These are phyloP conservation scores for Nephrotoma appendiculata DNA, from an alignment of 2,888 invertebrate species.

Conservation along the genomic window DNA sequence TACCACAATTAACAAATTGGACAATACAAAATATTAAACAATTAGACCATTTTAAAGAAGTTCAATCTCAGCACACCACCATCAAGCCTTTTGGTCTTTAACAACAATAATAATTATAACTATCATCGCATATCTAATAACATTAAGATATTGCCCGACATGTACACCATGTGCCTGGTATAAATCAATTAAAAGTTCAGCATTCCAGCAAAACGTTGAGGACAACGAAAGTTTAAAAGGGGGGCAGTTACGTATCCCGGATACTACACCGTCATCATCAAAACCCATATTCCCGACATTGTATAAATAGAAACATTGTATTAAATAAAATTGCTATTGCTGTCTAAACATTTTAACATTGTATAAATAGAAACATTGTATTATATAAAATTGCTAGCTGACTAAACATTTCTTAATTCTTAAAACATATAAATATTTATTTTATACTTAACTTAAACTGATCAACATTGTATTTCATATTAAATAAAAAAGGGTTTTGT, in stretches of 20 bases:
- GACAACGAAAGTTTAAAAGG: not conserved
- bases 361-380: no score
- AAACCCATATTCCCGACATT: no score
- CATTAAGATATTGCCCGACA: not conserved
- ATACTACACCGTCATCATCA: no score
- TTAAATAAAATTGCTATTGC: no score
- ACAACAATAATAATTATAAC: not conserved
- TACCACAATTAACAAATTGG: not conserved
- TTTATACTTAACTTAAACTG: no score
- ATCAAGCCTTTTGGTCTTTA: not conserved
- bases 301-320: no score
- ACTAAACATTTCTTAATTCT: no score
- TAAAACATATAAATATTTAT: no score
- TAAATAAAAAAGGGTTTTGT: no score
- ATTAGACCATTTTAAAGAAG: not conserved
- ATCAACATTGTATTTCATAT: no score
- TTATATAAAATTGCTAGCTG: no score
- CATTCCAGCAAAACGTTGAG: not conserved
- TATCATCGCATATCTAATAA: not conserved
- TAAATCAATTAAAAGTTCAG: not conserved
- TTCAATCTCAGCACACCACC: not conserved
- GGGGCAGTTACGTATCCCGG: not conserved
- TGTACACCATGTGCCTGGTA: not conserved
- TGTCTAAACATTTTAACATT: no score
- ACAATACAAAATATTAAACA: not conserved